Evolutionary conservation across 1,140 invertebrate species (phyloP), one percentile per base, ranked within the genome.

Genomic region (Marisa cornuarietis): DNA sequence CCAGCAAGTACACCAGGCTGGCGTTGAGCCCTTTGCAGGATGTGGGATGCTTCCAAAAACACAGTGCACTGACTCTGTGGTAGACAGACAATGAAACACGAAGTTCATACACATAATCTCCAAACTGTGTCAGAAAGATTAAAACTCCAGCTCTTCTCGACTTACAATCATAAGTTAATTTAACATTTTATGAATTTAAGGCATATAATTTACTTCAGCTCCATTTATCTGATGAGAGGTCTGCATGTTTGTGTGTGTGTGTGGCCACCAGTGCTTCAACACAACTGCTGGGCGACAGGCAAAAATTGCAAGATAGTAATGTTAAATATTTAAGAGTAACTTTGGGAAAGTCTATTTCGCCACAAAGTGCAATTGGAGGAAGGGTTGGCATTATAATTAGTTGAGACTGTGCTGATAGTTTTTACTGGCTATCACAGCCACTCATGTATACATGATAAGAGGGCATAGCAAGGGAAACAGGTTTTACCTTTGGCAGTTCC

Each of bases 41-140:
- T 85, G 63, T 87, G 82, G 22, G 87, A 88, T 22, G 87, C 82
- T 76, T 83, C 79, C 22, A 86, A 76, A 71, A 87, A 88, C n/a
- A 87, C 68, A 26, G 80, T 81, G 26, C 82, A 76, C 52, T 81
- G 76, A 71, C 78, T 80, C 85, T 86, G 82, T 3, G 78, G 61
- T 31, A 77, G 10, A 73, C 69, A 73, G 26, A 74, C 42, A 72
- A n/a, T 22, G 20, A n/a, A 18, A 78, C 10, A 10, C 63, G 18
- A 49, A 73, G 22, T 73, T 20, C 24, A 24, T 26, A 63, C 61
- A n/a, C 31, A 10, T 5, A 20, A 20, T 26, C 68, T 61, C 0
- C n/a, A 49, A 58, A 58, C 11, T 18, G 16, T 58, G 5, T 61
- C 11, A 63, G 13, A 73, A 42, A 1, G 66, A 68, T 22, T 5